Evolutionary conservation across 1,140 invertebrate genomes (phyloP), one percentile per base, ranked within the genome.

Genomic region (Ceratoteleas bidentatus): DNA sequence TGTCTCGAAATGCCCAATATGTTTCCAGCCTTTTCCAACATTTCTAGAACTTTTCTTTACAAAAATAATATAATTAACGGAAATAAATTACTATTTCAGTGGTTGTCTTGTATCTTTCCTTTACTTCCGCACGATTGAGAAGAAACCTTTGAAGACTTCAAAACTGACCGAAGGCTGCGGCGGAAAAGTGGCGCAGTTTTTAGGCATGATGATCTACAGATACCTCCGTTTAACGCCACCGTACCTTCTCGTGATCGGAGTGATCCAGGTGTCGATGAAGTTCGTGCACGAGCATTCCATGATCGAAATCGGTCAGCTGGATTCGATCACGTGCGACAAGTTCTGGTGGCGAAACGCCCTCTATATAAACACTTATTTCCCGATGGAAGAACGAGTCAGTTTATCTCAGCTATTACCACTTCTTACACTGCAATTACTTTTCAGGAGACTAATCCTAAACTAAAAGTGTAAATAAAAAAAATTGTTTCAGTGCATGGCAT

Each of bases 341-440:
- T 90, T 86, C 76, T 92, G 91, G 91, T 92, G 90, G 91, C 83
- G 90, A 64, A 91, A 92, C 75, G 84, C 81, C 49, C 70, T 92
- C 1, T 92, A 90, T 58, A 85, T 92, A 33, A 91, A 92, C 50
- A 91, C 89, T 0, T 91, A 90, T 72, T 91, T 90, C 53, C 81
- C 85, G 6, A 78, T 87, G 61, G 69, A 87, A 2, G 88, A 91
- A 68, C 87, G 87, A 61, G 91, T 92, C 81, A 87, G 84, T 77
- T 61, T 9, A 45, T 45, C n/a, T n/a, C n/a, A n/a, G n/a, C n/a
- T n/a, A n/a, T n/a, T n/a, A n/a, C n/a, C n/a, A n/a, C n/a, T n/a
- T n/a, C n/a, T n/a, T n/a, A n/a, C n/a, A n/a, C n/a, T n/a, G n/a
- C n/a, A n/a, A n/a, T n/a, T n/a, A n/a, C n/a, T n/a, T n/a, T n/a